Percentiles rank a stretch among this genome's conserved stretches.
These are phyloP conservation scores for Dioctria linearis DNA, from an alignment of 2,888 invertebrate genomes.

Conservation along the genomic window DNA sequence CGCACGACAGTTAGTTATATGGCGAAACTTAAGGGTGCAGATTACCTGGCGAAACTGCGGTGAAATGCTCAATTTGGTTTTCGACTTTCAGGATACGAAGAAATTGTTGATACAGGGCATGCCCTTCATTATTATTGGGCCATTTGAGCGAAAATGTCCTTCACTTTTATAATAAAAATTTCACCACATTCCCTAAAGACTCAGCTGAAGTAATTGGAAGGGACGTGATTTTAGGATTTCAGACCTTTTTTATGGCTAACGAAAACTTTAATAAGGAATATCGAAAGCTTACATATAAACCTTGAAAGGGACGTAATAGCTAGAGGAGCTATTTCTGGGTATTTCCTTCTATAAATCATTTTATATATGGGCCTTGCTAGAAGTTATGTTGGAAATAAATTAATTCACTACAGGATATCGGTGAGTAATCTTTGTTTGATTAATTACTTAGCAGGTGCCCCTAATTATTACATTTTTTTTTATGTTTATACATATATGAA, in stretches of 20 bases:
- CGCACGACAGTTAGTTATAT: conserved; percentile 21
- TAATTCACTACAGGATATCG: no score
- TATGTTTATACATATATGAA: no score
- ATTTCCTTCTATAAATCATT: no score
- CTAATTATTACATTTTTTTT: no score
- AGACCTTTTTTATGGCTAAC: conserved; percentile 14
- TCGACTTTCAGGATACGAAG: conserved; percentile 19
- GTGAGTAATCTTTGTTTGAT: no score
- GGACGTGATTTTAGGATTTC: conserved; percentile 29
- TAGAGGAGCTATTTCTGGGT: no score
- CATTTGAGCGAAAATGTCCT: conserved; percentile 26
- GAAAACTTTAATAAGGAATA: conserved; percentile 32
- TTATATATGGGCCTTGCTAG: no score
- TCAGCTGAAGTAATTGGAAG: conserved; percentile 27
- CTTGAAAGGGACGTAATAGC: no score
- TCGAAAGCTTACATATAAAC: not conserved
- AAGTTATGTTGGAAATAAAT: no score
- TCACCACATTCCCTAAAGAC: not conserved
- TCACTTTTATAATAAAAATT: conserved; percentile 21
- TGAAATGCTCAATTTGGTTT: conserved; percentile 38
- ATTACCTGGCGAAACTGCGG: conserved; percentile 10
- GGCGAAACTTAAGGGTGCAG: conserved; percentile 33
- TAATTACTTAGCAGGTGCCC: no score
- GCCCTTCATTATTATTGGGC: conserved; percentile 37
- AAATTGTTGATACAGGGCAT: conserved; percentile 27